Base-by-base conservation (phyloP, 2,797 vertebrate genomes). In the Anableps anableps region DNA sequence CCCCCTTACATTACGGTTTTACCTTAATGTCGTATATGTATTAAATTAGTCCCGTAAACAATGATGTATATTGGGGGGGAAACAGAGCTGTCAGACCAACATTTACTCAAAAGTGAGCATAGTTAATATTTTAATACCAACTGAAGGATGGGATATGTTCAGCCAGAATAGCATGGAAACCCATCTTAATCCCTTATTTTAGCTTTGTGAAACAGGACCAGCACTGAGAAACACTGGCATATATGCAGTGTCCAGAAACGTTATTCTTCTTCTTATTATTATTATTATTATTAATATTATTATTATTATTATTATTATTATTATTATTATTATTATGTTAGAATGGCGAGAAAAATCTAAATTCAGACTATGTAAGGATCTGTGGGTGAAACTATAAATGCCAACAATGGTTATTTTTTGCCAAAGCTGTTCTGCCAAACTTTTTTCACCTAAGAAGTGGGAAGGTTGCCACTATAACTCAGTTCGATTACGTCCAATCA, bases 401-500 rank as follows among this genome's bases (percentile, higher is more conserved):
- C 4, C 43, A 43, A 43, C 43, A 43, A 70, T 43, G 4, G 23
- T 1, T 38, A 41, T 34, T 45, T n/a, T 72, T 16, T 75, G 41
- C 26, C 31, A 5, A 6, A 34, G 16, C 48, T 72, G 62, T 26
- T 77, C 3, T 45, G 71, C 66, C 76, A 86, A 88, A 80, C 64
- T 83, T 88, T 75, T 72, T 50, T 0, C 26, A 34, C 1, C 9
- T 7, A 1, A 41, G 1, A 47, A 58, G 21, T 41, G n/a, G 23
- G 2, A 8, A 72, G 53, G n/a, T 17, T 47, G 1, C 36, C 45
- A 76, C 41, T 51, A 77, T 79, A 91, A 87, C 72, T 80, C 9
- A 23, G 55, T 55, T 5, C 36, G 21, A 23, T 2, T 4, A 3
- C 23, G 0, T 53, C 92, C 91, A 92, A 92, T 93, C 75, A 86